Evolutionary conservation across 2,113 vertebrate genomes (phyloP).

Genomic region (Hippocampus comes): DNA sequence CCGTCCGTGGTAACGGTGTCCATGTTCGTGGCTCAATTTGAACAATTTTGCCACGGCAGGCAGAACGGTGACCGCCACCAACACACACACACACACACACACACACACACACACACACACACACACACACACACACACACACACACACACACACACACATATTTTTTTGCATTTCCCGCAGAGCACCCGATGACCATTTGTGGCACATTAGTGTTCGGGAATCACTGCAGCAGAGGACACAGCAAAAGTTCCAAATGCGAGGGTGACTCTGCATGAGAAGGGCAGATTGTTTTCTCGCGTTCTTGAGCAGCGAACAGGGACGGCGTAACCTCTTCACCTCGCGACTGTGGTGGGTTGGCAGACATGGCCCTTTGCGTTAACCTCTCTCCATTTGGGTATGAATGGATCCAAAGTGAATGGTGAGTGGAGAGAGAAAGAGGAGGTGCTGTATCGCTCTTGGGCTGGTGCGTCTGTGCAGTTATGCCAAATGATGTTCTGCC

Average conservation of each 20-base stretch:
- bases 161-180: neutral
- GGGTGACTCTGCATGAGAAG: neutral
- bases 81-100: too few species aligned
- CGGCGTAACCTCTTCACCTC: constrained; percentile 21
- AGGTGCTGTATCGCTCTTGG: constrained; percentile 18
- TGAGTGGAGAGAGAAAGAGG: constrained; percentile 43
- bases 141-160: too few species aligned
- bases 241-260: neutral
- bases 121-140: too few species aligned
- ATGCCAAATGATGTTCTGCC: neutral
- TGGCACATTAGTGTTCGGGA: neutral
- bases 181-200: too few species aligned
- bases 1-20: too few species aligned
- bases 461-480: neutral
- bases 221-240: neutral
- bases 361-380: constrained; percentile 50
- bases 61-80: too few species aligned
- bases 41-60: too few species aligned
- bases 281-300: neutral
- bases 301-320: neutral
- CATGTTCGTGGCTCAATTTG: too few species aligned
- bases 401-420: constrained; percentile 66
- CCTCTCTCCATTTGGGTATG: constrained; percentile 69
- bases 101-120: too few species aligned
- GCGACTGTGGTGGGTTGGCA: constrained; percentile 44